Conservation (phyloP, 2,113 vertebrate genomes). For the Pseudorasbora parva region DNA sequence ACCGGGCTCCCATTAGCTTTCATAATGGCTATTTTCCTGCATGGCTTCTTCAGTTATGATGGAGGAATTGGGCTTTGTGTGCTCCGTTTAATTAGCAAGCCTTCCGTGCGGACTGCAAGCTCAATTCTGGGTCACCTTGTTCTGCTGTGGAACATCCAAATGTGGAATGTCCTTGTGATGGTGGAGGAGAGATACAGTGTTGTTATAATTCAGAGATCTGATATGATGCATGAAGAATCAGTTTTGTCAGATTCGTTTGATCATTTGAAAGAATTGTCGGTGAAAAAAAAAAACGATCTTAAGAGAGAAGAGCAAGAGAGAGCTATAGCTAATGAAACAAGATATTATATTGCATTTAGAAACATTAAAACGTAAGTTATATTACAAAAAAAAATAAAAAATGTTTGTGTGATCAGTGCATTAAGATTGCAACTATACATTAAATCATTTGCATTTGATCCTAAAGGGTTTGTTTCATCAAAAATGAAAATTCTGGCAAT, state of each 20-base stretch:
- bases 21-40: constrained; percentile 39
- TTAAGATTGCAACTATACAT: neutral
- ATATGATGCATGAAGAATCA: neutral
- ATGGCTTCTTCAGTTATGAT: constrained; percentile 43
- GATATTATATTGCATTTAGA: neutral
- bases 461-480: too few relatives aligned
- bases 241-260: neutral
- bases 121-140: constrained; percentile 65
- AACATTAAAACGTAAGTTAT: neutral
- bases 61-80: constrained; percentile 48
- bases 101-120: constrained; percentile 9
- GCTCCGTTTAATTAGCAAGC: constrained; percentile 70
- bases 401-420: neutral
- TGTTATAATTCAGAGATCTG: constrained; percentile 26
- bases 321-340: neutral
- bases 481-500: too few relatives aligned
- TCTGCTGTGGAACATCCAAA: constrained; percentile 50
- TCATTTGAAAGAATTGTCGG: neutral
- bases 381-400: neutral
- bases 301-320: too few relatives aligned
- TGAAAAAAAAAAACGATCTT: neutral
- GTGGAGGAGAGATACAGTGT: neutral
- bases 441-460: neutral
- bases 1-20: constrained; percentile 3
- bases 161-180: constrained; percentile 56